phyloP scores from a whole-genome alignment of 2,888 invertebrate species.

The Andrena bicolor region DNA sequence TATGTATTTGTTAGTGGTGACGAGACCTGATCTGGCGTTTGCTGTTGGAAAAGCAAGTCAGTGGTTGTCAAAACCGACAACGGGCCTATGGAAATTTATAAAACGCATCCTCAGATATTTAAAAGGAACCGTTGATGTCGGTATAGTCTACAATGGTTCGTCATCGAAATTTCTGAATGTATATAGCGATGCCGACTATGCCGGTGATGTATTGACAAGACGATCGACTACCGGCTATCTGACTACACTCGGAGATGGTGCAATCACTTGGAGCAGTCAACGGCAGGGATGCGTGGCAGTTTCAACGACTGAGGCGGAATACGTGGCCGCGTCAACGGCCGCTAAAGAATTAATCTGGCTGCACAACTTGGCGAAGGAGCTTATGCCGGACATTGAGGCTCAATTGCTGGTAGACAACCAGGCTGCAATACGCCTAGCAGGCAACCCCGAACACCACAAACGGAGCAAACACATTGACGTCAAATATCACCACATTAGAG shows the following conservation, averaged over 20 bases:
- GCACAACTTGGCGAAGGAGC: neutral
- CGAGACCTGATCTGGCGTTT: constrained; percentile 24
- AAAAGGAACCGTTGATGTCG: neutral
- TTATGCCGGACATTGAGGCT: neutral
- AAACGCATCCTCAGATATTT: constrained; percentile 35
- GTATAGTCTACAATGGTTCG: constrained; percentile 2
- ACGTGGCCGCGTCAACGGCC: neutral
- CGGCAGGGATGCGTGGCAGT: neutral
- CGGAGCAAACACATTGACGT: neutral
- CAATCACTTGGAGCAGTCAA: neutral
- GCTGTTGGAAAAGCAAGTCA: constrained; percentile 27
- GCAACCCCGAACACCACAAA: neutral
- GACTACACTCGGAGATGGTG: neutral
- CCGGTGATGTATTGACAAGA: constrained; percentile 2
- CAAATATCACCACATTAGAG: neutral
- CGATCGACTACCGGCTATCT: constrained; percentile 26
- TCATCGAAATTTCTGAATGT: neutral
- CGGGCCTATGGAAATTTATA: constrained; percentile 16
- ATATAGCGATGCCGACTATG: constrained; percentile 28
- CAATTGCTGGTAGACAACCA: neutral
- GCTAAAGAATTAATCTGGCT: neutral
- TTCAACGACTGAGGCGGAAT: neutral
- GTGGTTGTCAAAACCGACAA: constrained; percentile 15
- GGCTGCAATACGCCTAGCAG: neutral
- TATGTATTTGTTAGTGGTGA: neutral